A percentile compares a stretch with the other conserved stretches of the same genome.
Evolutionary conservation across 2,888 invertebrate species (phyloP).

Genomic region (Callyntrura guangdongensis): DNA sequence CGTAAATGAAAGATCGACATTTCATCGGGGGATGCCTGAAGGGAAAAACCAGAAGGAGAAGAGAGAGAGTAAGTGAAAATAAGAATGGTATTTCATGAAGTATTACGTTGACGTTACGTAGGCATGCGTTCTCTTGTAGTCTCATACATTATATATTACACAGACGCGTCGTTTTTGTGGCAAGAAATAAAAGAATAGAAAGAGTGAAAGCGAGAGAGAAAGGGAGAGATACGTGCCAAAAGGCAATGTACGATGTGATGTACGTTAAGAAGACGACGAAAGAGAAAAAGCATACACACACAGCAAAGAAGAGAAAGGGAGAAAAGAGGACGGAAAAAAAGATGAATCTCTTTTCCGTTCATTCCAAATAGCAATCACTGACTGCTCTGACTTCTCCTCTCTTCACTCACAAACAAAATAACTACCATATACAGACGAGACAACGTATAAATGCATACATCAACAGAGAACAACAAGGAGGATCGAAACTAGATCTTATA

Average conservation of each 20-base stretch:
- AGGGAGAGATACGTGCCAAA: conserved; percentile 69
- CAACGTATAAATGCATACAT: neutral
- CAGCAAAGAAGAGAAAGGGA: neutral
- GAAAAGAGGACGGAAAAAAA: conserved; percentile 55
- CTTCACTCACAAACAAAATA: conserved; percentile 29
- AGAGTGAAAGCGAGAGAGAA: neutral
- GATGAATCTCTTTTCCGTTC: conserved; percentile 74
- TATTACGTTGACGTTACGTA: conserved; percentile 17
- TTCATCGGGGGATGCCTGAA: conserved; percentile 75
- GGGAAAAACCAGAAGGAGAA: conserved; percentile 50
- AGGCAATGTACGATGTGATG: conserved; percentile 64
- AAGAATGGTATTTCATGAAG: conserved; percentile 55
- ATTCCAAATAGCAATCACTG: conserved; percentile 75
- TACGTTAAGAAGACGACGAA: conserved; percentile 1
- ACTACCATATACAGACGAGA: conserved; percentile 10
- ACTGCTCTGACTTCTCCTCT: conserved; percentile 40
- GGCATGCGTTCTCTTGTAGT: neutral
- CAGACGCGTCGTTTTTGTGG: conserved; percentile 37
- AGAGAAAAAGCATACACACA: neutral
- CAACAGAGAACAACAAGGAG: conserved; percentile 36
- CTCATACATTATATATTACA: neutral
- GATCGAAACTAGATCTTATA: conserved; percentile 64
- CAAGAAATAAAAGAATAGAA: neutral
- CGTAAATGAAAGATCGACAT: conserved; percentile 75
- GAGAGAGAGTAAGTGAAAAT: conserved; percentile 37